Conservation (phyloP, 2,797 vertebrate species). For the Notoglanidium macrostoma region DNA sequence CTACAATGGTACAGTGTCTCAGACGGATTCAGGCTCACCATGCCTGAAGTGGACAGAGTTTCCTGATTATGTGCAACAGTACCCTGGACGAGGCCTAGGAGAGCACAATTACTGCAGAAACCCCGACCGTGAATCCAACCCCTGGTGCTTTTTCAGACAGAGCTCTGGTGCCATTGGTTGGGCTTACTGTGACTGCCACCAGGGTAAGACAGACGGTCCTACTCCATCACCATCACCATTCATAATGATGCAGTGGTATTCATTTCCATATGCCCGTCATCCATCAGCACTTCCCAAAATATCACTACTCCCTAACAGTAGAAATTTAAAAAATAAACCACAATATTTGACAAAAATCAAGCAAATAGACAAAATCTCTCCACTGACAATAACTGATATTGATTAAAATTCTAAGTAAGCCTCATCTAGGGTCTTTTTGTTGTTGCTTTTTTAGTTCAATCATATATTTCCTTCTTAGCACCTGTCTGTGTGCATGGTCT, state of each 20-base stretch:
- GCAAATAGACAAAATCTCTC: neutral
- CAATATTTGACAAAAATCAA: neutral
- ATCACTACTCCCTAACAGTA: neutral
- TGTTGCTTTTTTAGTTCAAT: neutral
- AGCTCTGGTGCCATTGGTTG: conserved; percentile 84
- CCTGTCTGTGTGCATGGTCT: neutral
- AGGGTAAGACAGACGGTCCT: conserved; percentile 72
- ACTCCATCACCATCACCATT: neutral
- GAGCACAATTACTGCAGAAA: conserved; percentile 90
- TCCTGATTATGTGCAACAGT: conserved; percentile 90
- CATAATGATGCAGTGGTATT: neutral
- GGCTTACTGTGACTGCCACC: conserved; percentile 91
- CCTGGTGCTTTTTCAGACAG: conserved; percentile 92
- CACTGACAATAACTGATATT: neutral
- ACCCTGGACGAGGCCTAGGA: conserved; percentile 84
- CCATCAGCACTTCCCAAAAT: neutral
- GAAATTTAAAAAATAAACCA: neutral
- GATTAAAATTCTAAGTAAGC: neutral
- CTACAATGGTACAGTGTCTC: conserved; percentile 85
- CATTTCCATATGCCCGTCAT: neutral
- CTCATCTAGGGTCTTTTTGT: neutral
- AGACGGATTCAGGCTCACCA: conserved; percentile 82
- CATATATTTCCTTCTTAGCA: neutral
- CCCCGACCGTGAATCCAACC: conserved; percentile 82
- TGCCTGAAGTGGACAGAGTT: conserved; percentile 87